Conservation (phyloP, 1,140 invertebrate genomes). For the Pinna nobilis region DNA sequence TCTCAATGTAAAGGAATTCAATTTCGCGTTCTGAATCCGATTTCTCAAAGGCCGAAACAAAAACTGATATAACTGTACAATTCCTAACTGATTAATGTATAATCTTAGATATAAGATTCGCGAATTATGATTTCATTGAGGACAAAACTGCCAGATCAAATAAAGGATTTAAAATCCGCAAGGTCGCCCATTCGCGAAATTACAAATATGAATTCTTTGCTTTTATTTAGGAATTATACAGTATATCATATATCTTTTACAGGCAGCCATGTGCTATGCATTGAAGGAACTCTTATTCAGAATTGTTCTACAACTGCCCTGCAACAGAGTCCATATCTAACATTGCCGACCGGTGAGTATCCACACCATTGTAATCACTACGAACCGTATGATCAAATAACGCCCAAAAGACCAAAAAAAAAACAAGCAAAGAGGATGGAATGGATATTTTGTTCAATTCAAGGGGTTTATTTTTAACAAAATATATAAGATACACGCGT, state of each 20-base stretch:
- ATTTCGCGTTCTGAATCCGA: too few species aligned
- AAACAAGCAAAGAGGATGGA: too few species aligned
- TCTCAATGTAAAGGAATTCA: too few species aligned
- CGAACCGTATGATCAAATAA: too few species aligned
- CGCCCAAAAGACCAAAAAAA: too few species aligned
- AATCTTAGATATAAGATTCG: too few species aligned
- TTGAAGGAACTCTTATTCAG: constrained; percentile 28
- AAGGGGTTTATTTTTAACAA: not conserved
- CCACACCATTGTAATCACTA: not conserved
- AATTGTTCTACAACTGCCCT: constrained; percentile 32
- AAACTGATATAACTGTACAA: too few species aligned
- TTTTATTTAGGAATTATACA: too few species aligned
- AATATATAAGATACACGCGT: not conserved
- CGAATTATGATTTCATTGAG: too few species aligned
- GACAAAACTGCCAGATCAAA: constrained; percentile 26
- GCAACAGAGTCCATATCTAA: constrained; percentile 22
- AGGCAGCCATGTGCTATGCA: constrained; percentile 28
- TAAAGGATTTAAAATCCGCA: constrained; percentile 27
- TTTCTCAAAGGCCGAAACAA: too few species aligned
- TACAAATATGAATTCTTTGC: too few species aligned
- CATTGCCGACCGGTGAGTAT: constrained; percentile 15
- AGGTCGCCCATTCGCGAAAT: constrained; percentile 25
- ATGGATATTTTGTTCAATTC: not conserved
- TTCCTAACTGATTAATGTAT: too few species aligned
- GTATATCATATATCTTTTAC: not conserved